A percentile compares a stretch with the other conserved stretches of the same genome.
Conservation (phyloP, 2,888 invertebrate species). For the Macrophya annulata region DNA sequence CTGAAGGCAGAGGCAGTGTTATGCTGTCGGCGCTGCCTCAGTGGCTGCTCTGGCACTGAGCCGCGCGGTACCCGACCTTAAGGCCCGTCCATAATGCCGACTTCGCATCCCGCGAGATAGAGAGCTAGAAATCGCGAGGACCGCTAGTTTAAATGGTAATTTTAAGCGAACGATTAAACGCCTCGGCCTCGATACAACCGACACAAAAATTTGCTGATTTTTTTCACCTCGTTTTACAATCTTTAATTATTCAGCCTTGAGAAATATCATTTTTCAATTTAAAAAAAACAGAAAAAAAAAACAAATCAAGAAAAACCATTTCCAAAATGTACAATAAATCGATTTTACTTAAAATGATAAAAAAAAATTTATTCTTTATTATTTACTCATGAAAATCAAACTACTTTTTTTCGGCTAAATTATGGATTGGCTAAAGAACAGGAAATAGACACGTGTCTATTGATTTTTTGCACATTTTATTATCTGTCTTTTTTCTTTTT, state of each 20-base stretch:
- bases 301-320: not conserved
- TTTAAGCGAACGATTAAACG: not conserved
- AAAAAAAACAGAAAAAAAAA: no score
- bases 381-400: not conserved
- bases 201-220: not conserved
- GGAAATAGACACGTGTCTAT: not conserved
- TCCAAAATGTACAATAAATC: not conserved
- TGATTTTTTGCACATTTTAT: not conserved
- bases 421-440: not conserved
- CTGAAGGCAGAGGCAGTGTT: constrained; percentile 67
- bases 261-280: not conserved
- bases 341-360: not conserved
- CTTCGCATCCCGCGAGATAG: constrained; percentile 34
- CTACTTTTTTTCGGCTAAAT: not conserved
- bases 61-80: constrained; percentile 66
- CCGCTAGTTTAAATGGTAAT: constrained; percentile 34
- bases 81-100: constrained; percentile 41
- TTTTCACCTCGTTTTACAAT: no score
- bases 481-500: not conserved
- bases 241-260: no score
- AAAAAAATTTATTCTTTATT: not conserved
- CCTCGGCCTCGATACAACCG: not conserved
- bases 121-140: constrained; percentile 40
- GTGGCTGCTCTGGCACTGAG: constrained; percentile 76
- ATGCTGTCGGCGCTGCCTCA: constrained; percentile 73